phyloP scores from a whole-genome alignment of 2,888 invertebrate species.

The Drosophila macrospina region DNA sequence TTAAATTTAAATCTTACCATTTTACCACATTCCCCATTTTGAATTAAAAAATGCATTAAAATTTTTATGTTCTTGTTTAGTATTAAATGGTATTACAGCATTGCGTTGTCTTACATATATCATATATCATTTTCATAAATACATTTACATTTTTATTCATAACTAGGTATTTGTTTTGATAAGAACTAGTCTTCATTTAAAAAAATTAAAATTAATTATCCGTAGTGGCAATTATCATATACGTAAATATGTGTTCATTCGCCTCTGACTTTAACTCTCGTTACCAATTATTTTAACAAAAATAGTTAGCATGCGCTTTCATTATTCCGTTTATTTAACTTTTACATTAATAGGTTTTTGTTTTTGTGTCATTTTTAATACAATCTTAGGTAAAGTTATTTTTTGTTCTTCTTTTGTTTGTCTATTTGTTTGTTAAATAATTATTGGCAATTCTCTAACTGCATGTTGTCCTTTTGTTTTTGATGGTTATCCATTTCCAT shows the following conservation, averaged over 20 bases:
- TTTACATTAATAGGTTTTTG: slow-evolving; percentile 27
- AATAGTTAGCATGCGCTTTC: slow-evolving; percentile 62
- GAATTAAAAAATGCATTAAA: slow-evolving; percentile 27
- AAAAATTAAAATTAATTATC: slow-evolving; percentile 73
- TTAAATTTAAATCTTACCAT: background rate
- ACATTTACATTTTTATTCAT: slow-evolving; percentile 66
- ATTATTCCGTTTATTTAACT: slow-evolving; percentile 28
- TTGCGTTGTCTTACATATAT: slow-evolving; percentile 74
- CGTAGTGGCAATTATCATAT: slow-evolving; percentile 75
- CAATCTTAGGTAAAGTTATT: slow-evolving; percentile 78
- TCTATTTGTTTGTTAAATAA: slow-evolving; percentile 55
- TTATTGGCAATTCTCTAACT: slow-evolving; percentile 81
- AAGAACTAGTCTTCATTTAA: slow-evolving; percentile 48
- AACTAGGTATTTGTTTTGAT: slow-evolving; percentile 58
- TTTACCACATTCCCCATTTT: background rate
- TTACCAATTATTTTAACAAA: slow-evolving; percentile 66
- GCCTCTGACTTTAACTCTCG: slow-evolving; percentile 25
- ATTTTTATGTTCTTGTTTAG: slow-evolving; percentile 60
- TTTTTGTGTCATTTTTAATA: slow-evolving; percentile 55
- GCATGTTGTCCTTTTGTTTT: slow-evolving; percentile 59
- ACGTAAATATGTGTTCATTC: slow-evolving; percentile 10
- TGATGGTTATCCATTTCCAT: slow-evolving; percentile 44
- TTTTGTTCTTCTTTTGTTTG: slow-evolving; percentile 54
- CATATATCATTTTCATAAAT: slow-evolving; percentile 73
- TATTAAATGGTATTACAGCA: slow-evolving; percentile 80